These are phyloP conservation scores for Serinus canaria DNA, from an alignment of 2,113 vertebrate genomes.

Conservation along the genomic window DNA sequence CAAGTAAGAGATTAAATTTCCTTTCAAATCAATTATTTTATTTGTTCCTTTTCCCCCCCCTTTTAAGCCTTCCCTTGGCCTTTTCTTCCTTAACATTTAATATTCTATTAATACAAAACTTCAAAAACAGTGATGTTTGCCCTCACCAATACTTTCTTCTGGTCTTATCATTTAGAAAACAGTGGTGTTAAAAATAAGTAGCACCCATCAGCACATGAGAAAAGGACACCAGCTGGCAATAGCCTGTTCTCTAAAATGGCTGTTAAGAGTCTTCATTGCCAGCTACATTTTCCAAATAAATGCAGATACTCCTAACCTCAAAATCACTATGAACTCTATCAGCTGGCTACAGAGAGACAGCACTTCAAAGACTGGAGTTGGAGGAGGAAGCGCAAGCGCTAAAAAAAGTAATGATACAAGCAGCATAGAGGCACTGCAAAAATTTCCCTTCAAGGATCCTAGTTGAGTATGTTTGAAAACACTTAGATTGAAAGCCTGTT, in stretches of 20 bases:
- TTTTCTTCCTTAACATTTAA: not conserved
- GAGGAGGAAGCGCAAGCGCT: not conserved
- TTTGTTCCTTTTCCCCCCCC: not conserved
- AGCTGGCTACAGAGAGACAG: not conserved
- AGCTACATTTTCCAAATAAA: not conserved
- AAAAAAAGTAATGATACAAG: not conserved
- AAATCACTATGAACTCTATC: not conserved
- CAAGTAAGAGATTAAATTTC: not conserved
- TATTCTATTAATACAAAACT: not conserved
- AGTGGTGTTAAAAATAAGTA: not conserved
- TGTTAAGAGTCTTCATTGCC: not conserved
- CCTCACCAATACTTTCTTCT: not conserved
- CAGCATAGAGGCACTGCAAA: not conserved
- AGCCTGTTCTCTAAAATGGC: not conserved
- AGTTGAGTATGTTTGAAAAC: not conserved
- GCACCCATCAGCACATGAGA: not conserved
- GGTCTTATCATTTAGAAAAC: not conserved
- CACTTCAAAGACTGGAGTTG: accelerated
- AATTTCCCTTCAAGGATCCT: not conserved
- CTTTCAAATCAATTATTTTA: not conserved
- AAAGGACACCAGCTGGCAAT: not conserved
- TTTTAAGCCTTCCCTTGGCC: not conserved
- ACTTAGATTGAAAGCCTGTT: not conserved
- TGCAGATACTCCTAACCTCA: not conserved
- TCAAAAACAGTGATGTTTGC: not conserved